Conservation (phyloP, 2,797 vertebrate genomes). For the Sylvia borin region DNA sequence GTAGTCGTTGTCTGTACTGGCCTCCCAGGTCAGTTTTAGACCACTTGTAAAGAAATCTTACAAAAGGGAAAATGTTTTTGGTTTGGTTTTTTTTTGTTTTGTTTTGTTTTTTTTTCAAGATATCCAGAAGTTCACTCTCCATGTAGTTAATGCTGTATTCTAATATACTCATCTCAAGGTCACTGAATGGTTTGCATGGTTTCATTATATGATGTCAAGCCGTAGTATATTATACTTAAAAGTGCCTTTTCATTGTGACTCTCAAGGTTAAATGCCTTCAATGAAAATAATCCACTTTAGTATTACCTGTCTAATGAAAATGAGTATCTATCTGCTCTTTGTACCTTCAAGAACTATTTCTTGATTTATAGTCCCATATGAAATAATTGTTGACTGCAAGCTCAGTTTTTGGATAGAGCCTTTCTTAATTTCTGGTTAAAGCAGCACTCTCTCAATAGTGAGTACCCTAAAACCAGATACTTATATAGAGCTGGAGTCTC, state of each 20-base stretch:
- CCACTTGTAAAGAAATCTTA: neutral
- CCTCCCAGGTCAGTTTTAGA: neutral
- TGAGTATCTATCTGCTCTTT: neutral
- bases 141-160: neutral
- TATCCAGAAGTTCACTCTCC: neutral
- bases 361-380: neutral
- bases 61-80: neutral
- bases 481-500: neutral
- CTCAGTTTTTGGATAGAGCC: neutral
- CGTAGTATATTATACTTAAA: neutral
- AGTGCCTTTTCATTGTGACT: neutral
- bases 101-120: neutral
- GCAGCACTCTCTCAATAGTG: neutral
- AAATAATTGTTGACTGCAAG: neutral
- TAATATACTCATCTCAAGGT: neutral
- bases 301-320: neutral
- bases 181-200: rapidly evolving
- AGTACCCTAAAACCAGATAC: neutral
- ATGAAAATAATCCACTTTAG: neutral
- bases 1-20: neutral
- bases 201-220: neutral
- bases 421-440: neutral
- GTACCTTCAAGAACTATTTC: neutral
- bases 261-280: neutral
- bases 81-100: no score